Evolutionary conservation across 2,797 vertebrate species (phyloP).

Genomic region (Pelobates cultripes): DNA sequence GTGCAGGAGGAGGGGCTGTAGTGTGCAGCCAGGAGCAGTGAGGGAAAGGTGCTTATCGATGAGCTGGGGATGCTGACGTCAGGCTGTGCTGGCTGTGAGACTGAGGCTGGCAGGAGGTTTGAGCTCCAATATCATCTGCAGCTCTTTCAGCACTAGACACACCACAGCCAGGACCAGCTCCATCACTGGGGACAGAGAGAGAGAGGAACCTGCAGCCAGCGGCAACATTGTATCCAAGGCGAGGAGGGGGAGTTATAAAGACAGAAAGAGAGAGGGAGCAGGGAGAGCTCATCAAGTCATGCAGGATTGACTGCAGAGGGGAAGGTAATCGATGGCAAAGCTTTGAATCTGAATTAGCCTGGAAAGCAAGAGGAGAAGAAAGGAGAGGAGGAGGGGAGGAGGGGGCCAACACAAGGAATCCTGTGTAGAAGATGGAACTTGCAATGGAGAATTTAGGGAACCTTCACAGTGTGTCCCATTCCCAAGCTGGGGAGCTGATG

Average conservation of each 20-base stretch:
- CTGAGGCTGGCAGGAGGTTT: constrained; percentile 38
- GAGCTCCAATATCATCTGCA: constrained; percentile 48
- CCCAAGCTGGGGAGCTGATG: constrained; percentile 88
- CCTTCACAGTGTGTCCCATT: constrained; percentile 88
- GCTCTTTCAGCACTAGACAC: constrained; percentile 45
- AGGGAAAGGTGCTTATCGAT: constrained; percentile 56
- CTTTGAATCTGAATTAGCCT: constrained; percentile 85
- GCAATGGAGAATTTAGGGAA: constrained; percentile 95
- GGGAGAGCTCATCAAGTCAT: constrained; percentile 73
- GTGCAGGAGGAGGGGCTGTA: background rate
- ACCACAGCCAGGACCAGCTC: constrained; percentile 55
- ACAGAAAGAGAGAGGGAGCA: constrained; percentile 49
- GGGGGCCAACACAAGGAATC: constrained; percentile 69
- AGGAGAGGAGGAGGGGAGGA: constrained; percentile 69
- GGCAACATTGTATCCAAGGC: constrained; percentile 57
- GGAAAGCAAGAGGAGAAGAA: constrained; percentile 69
- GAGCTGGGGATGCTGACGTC: constrained; percentile 67
- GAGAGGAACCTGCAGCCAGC: constrained; percentile 61
- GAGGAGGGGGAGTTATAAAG: constrained; percentile 32
- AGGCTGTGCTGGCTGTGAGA: constrained; percentile 63
- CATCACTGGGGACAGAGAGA: constrained; percentile 41
- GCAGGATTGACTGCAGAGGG: constrained; percentile 79
- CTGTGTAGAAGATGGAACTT: constrained; percentile 89
- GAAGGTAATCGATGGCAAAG: constrained; percentile 81
- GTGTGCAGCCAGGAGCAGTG: constrained; percentile 12